Evolutionary conservation across 2,113 vertebrate species (phyloP).

Genomic region (Cercopithecus mona): DNA sequence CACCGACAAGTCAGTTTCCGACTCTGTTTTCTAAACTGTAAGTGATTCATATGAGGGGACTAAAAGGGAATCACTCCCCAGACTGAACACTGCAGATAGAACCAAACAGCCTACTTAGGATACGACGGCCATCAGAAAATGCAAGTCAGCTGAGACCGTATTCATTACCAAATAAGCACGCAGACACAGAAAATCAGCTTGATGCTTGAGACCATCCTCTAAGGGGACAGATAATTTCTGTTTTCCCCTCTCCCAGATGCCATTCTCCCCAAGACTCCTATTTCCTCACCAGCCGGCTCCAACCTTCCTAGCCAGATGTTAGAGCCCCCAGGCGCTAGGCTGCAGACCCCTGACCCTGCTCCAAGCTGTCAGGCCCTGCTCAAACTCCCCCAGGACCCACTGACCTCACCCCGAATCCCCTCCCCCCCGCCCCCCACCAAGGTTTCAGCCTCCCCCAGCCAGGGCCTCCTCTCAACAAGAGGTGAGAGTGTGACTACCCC

Average conservation of each 20-base stretch:
- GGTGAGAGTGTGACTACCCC: too few relatives aligned
- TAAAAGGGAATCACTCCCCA: not conserved
- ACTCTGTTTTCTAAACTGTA: slow-evolving; percentile 35
- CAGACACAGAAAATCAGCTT: fast-evolving
- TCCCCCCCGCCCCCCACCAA: fast-evolving
- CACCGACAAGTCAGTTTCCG: slow-evolving; percentile 35
- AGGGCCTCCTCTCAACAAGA: not conserved
- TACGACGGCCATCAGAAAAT: not conserved
- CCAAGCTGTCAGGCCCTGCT: not conserved
- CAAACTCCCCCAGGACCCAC: not conserved
- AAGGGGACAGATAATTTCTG: not conserved
- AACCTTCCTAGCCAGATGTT: slow-evolving; percentile 40
- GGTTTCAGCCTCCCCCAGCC: not conserved
- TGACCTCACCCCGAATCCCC: not conserved
- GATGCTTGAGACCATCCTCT: not conserved
- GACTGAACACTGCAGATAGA: not conserved
- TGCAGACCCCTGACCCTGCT: not conserved
- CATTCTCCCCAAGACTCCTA: not conserved
- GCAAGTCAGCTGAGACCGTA: not conserved
- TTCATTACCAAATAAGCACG: not conserved
- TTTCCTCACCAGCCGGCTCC: slow-evolving; percentile 18
- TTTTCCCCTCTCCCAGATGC: not conserved
- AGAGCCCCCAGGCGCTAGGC: not conserved
- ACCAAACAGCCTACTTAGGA: not conserved
- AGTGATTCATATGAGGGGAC: slow-evolving; percentile 39